phyloP scores from a whole-genome alignment of 1,140 invertebrate genomes.

The Mya arenaria region DNA sequence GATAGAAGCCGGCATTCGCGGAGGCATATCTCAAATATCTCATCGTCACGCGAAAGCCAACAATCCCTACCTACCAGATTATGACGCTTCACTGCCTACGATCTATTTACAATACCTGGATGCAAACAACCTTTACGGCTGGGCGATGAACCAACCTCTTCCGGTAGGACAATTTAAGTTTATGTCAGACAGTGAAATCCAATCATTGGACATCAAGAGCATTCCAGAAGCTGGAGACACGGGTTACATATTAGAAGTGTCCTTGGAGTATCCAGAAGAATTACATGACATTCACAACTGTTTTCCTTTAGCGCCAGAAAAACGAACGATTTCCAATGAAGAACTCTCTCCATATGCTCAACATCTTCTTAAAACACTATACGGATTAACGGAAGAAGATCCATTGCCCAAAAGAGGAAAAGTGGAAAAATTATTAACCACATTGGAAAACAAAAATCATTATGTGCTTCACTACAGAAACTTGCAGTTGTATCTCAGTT shows the following conservation, averaged over 20 bases:
- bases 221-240: slow-evolving; percentile 74
- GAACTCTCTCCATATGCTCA: slow-evolving; percentile 30
- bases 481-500: slow-evolving; percentile 15
- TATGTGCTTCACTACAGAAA: slow-evolving; percentile 59
- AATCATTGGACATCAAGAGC: slow-evolving; percentile 73
- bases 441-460: slow-evolving; percentile 41
- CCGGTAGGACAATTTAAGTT: slow-evolving; percentile 74
- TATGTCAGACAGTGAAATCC: slow-evolving; percentile 68
- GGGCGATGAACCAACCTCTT: slow-evolving; percentile 40
- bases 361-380: not conserved
- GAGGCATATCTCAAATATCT: slow-evolving; percentile 35
- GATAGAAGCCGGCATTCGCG: slow-evolving; percentile 45
- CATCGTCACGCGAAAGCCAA: slow-evolving; percentile 31
- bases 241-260: slow-evolving; percentile 83
- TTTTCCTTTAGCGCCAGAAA: slow-evolving; percentile 82
- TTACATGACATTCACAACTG: slow-evolving; percentile 83
- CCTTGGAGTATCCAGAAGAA: slow-evolving; percentile 74
- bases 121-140: slow-evolving; percentile 25
- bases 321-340: slow-evolving; percentile 1
- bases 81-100: not conserved
- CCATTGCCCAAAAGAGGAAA: not conserved
- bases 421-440: slow-evolving; percentile 60
- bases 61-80: slow-evolving; percentile 28
- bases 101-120: slow-evolving; percentile 3
- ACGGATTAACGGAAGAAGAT: not conserved